phyloP scores from a whole-genome alignment of 2,113 vertebrate species.

The Paralichthys olivaceus region DNA sequence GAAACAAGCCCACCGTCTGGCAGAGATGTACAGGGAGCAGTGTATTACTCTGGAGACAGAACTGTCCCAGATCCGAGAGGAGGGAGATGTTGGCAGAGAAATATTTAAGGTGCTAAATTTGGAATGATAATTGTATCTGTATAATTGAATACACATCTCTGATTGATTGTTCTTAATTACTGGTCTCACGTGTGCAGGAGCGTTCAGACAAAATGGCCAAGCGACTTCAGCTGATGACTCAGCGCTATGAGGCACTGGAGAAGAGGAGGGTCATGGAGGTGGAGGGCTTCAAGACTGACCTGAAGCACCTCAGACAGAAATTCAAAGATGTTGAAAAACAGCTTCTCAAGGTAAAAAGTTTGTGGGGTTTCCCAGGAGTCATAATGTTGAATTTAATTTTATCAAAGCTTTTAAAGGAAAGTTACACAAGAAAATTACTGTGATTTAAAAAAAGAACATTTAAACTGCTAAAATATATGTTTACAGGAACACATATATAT shows the following conservation, averaged over 20 bases:
- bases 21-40: conserved; percentile 94
- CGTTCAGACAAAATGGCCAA: conserved; percentile 91
- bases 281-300: conserved; percentile 94
- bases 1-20: conserved; percentile 86
- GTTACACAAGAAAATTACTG: neutral
- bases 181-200: conserved; percentile 79
- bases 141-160: neutral
- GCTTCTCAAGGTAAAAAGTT: conserved; percentile 88
- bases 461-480: neutral
- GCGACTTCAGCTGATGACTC: conserved; percentile 91
- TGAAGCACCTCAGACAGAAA: conserved; percentile 90
- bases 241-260: conserved; percentile 91
- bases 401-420: neutral
- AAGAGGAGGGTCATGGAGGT: conserved; percentile 91
- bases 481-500: neutral
- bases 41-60: conserved; percentile 91
- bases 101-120: conserved; percentile 88
- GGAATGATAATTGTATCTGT: neutral
- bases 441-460: neutral
- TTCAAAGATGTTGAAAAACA: conserved; percentile 92
- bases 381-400: neutral
- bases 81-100: conserved; percentile 87
- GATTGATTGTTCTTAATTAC: neutral
- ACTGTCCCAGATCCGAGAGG: conserved; percentile 89
- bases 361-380: neutral